Conservation (phyloP, 2,888 invertebrate genomes). For the Nemapogon koenigi region DNA sequence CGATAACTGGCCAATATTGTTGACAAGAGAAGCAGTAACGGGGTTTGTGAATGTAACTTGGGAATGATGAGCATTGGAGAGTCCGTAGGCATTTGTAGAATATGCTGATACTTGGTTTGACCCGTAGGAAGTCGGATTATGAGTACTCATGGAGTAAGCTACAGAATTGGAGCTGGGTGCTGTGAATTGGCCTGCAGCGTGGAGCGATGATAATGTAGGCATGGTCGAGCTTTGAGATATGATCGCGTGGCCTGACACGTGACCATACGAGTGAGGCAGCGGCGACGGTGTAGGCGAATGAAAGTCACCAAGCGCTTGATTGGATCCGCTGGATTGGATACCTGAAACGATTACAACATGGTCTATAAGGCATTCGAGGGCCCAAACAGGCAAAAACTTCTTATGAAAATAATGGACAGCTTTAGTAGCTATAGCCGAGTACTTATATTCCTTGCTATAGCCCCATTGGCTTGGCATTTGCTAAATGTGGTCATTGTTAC, state of each 20-base stretch:
- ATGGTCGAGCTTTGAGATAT: conserved; percentile 71
- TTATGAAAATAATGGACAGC: no score
- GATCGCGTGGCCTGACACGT: conserved; percentile 39
- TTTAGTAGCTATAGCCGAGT: no score
- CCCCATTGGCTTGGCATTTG: no score
- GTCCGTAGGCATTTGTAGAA: conserved; percentile 46
- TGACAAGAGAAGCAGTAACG: conserved; percentile 53
- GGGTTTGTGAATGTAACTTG: conserved; percentile 61
- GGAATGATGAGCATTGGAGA: conserved; percentile 53
- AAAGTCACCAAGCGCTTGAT: conserved; percentile 72
- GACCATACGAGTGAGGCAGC: conserved; percentile 56
- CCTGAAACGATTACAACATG: conserved; percentile 48
- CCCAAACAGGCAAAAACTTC: no score
- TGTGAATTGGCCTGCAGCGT: conserved; percentile 48
- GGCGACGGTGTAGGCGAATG: conserved; percentile 67
- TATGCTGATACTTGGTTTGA: conserved; percentile 60
- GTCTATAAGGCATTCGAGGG: no score
- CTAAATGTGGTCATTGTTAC: no score
- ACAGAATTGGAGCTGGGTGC: conserved; percentile 56
- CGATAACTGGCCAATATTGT: conserved; percentile 57
- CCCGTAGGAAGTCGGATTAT: conserved; percentile 54
- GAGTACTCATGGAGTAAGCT: conserved; percentile 55
- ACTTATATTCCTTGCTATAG: no score
- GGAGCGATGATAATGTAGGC: conserved; percentile 65
- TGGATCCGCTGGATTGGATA: conserved; percentile 73